Conservation (phyloP, 1,140 invertebrate genomes). For the Druon quercuslanigerum region DNA sequence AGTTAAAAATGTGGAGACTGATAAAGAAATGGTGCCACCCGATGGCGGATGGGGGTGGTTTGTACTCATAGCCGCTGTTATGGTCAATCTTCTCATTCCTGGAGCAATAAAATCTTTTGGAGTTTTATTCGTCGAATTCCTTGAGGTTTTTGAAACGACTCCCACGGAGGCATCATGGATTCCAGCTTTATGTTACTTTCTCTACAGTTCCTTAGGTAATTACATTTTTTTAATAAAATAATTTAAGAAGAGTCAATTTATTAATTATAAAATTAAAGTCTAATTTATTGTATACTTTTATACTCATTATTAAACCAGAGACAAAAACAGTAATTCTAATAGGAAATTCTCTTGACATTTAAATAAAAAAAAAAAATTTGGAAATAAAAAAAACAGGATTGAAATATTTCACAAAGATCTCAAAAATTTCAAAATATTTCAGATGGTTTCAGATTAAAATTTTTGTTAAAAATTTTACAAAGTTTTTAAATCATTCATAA, state of each 20-base stretch:
- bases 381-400: no score
- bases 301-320: no score
- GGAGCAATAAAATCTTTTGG: slow-evolving; percentile 93
- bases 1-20: slow-evolving; percentile 37
- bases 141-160: slow-evolving; percentile 83
- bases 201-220: slow-evolving; percentile 90
- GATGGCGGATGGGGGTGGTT: slow-evolving; percentile 89
- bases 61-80: slow-evolving; percentile 85
- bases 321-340: no score
- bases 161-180: slow-evolving; percentile 87
- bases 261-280: no score
- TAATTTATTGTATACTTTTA: no score
- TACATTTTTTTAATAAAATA: slow-evolving; percentile 14
- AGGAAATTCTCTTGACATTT: no score
- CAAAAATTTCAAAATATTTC: no score
- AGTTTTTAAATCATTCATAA: no score
- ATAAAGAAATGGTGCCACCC: slow-evolving; percentile 78
- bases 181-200: slow-evolving; percentile 88
- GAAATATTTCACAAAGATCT: no score
- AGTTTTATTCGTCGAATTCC: slow-evolving; percentile 87
- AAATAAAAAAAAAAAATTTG: no score
- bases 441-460: no score
- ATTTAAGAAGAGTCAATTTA: not conserved
- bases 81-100: slow-evolving; percentile 89
- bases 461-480: no score